phyloP scores from a whole-genome alignment of 2,113 vertebrate genomes.

The Pelmatolapia mariae region DNA sequence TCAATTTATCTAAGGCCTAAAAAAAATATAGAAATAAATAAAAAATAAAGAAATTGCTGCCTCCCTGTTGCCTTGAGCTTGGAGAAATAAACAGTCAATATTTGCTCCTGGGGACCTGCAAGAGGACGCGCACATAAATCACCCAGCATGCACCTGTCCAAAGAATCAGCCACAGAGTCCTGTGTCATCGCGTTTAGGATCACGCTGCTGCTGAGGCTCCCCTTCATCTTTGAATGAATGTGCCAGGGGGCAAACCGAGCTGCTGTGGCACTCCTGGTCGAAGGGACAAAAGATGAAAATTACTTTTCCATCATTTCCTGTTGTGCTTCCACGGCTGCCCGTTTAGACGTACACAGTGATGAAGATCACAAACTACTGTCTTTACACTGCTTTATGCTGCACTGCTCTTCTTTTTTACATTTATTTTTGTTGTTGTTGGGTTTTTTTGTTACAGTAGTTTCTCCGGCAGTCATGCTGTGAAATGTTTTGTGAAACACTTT shows the following conservation, averaged over 20 bases:
- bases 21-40: slow-evolving; percentile 53
- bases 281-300: slow-evolving; percentile 39
- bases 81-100: slow-evolving; percentile 76
- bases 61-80: slow-evolving; percentile 67
- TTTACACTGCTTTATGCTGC: not conserved
- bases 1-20: slow-evolving; percentile 67
- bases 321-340: slow-evolving; percentile 2
- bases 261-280: not conserved
- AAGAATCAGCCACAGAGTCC: slow-evolving; percentile 65
- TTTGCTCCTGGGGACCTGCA: slow-evolving; percentile 67
- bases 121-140: slow-evolving; percentile 73
- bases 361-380: not conserved
- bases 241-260: slow-evolving; percentile 43
- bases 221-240: slow-evolving; percentile 67
- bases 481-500: not conserved
- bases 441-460: not conserved
- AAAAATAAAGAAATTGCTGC: slow-evolving; percentile 65
- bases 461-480: not conserved
- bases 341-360: slow-evolving; percentile 2
- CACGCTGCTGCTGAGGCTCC: slow-evolving; percentile 51
- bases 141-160: slow-evolving; percentile 75
- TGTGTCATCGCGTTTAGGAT: slow-evolving; percentile 72
- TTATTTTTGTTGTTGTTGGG: not conserved
- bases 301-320: slow-evolving; percentile 45
- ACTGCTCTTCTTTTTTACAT: not conserved